Percentiles rank a stretch among this genome's conserved stretches.
These are phyloP conservation scores for Lagenorhynchus albirostris DNA, from an alignment of 2,113 vertebrate species.

Conservation along the genomic window DNA sequence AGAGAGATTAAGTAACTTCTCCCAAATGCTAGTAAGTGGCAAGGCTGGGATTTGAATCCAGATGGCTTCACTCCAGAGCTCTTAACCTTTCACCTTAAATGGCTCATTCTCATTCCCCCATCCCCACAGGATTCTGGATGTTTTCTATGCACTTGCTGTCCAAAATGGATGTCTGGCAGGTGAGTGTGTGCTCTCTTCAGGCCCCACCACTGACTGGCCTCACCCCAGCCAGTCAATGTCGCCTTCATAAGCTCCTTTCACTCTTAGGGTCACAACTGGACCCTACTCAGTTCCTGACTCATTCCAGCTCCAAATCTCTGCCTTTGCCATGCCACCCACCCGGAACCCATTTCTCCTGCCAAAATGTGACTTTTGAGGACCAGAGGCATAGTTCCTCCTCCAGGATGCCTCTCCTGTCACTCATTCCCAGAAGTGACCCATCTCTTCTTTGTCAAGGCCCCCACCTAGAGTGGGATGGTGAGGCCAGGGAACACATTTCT, in stretches of 20 bases:
- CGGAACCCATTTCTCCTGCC: background rate
- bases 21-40: background rate
- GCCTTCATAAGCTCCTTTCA: background rate
- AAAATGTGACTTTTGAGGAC: background rate
- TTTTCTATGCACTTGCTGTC: slow-evolving; percentile 61
- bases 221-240: background rate
- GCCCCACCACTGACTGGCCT: background rate
- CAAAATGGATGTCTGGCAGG: slow-evolving; percentile 67
- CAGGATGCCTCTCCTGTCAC: background rate
- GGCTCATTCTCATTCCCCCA: background rate
- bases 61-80: background rate
- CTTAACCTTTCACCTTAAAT: background rate
- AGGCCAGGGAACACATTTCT: background rate
- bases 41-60: background rate
- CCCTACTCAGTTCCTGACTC: background rate
- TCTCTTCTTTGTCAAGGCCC: background rate
- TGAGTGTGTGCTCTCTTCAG: background rate
- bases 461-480: background rate
- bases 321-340: background rate
- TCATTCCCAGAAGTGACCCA: background rate
- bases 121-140: slow-evolving; percentile 66
- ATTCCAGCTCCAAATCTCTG: background rate
- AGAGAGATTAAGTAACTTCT: background rate
- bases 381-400: background rate
- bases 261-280: background rate